phyloP scores from a whole-genome alignment of 1,140 invertebrate species.

The Dendroctonus ponderosae region DNA sequence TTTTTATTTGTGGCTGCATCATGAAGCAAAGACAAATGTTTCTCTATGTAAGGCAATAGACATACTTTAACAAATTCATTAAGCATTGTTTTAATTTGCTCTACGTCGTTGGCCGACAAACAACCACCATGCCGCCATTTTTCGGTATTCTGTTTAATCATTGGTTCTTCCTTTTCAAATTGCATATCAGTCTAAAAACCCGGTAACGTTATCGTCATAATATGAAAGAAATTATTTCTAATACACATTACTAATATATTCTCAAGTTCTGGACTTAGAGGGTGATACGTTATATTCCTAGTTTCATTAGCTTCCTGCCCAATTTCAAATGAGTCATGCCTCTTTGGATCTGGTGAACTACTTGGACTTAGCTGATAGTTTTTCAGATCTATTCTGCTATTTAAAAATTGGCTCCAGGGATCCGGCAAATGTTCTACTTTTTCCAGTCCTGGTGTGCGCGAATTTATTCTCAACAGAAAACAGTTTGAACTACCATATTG shows the following conservation, averaged over 20 bases:
- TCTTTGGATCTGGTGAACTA: slow-evolving; percentile 36
- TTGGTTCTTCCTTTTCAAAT: slow-evolving; percentile 33
- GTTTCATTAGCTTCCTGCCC: slow-evolving; percentile 52
- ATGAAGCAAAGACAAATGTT: slow-evolving; percentile 76
- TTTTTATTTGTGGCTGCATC: slow-evolving; percentile 87
- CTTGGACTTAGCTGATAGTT: slow-evolving; percentile 35
- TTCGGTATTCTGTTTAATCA: slow-evolving; percentile 25
- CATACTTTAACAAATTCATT: slow-evolving; percentile 86
- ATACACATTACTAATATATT: slow-evolving; percentile 41
- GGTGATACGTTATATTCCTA: slow-evolving; percentile 56
- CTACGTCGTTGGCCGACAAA: slow-evolving; percentile 77
- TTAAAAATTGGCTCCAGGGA: slow-evolving; percentile 75
- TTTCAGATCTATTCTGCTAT: slow-evolving; percentile 38
- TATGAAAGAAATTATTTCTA: background rate
- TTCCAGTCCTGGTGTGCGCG: slow-evolving; percentile 60
- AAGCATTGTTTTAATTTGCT: slow-evolving; percentile 80
- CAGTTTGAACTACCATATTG: slow-evolving; percentile 82
- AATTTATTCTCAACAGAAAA: slow-evolving; percentile 87
- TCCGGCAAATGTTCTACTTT: slow-evolving; percentile 66
- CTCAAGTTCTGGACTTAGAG: slow-evolving; percentile 60
- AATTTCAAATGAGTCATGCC: slow-evolving; percentile 49
- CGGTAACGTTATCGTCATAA: background rate
- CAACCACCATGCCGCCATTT: slow-evolving; percentile 65
- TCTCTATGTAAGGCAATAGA: slow-evolving; percentile 86
- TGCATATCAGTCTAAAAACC: slow-evolving; percentile 19